Base-by-base conservation (phyloP, 2,888 invertebrate species). In the Chymomyza fuscimana region DNA sequence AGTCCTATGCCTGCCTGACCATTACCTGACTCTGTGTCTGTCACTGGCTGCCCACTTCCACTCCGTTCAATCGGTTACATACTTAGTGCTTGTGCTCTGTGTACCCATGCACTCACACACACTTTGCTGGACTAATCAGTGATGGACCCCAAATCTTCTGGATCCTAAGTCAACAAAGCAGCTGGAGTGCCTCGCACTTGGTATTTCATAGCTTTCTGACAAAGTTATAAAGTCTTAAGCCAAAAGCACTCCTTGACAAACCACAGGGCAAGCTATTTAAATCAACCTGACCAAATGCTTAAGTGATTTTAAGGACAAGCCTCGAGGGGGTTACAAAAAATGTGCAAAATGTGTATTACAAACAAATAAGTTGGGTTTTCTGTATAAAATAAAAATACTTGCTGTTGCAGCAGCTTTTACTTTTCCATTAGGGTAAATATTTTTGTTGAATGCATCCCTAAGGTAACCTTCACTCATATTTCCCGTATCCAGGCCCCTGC, bases 381-480 rank as follows among this genome's bases (percentile, higher is more conserved):
- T 40, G 68, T 32, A 36, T 59, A 40, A 15, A 19, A 63, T 63
- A 56, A 61, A 63, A 67, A 63, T 66, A 60, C 51, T 72, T 69
- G 69, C 66, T 67, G 60, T 69, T 65, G 51, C 16, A 51, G 71
- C 73, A 71, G 82, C 81, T 80, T 83, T 83, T 81, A 82, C 79
- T 77, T 82, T 81, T 81, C 81, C 81, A 81, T 81, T 81, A 83
- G 83, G 78, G 76, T 79, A 77, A 73, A 46, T 12, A 81, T 72
- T 73, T 65, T 56, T 77, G 74, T 71, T 79, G 78, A 83, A 83
- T 81, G 83, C 83, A 81, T 80, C 81, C 81, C 81, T 76, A 76
- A 82, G 81, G 83, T 81, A 81, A 79, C 79, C 81, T 82, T 75
- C 73, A 65, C 69, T 72, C 79, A 69, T 70, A 74, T 79, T 80